Evolutionary conservation across 2,888 invertebrate genomes (phyloP).

Genomic region (Anthoptus insignis): DNA sequence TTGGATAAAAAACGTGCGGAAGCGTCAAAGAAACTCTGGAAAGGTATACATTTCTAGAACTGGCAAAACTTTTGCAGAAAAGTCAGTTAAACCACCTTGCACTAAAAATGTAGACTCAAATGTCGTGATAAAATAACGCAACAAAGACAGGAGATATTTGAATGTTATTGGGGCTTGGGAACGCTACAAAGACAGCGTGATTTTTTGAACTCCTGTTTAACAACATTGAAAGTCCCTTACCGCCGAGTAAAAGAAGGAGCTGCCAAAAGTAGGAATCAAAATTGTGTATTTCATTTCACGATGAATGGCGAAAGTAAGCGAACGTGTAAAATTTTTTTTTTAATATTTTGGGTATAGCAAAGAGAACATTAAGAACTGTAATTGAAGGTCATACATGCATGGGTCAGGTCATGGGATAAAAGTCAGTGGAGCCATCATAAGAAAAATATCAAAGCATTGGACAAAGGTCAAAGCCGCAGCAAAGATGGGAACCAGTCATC

Average conservation of each 20-base stretch:
- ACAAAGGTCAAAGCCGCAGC: conserved; percentile 24
- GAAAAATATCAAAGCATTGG: too few species aligned
- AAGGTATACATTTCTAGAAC: neutral
- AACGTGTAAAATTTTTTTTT: conserved; percentile 41
- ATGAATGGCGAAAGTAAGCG: conserved; percentile 1
- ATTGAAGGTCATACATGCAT: too few species aligned
- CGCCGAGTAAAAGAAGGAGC: conserved; percentile 2
- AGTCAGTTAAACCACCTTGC: conserved; percentile 10
- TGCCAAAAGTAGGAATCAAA: conserved; percentile 4
- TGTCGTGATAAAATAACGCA: conserved; percentile 30
- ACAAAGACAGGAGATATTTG: conserved; percentile 41
- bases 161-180: conserved; percentile 40
- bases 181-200: conserved; percentile 32
- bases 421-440: too few species aligned
- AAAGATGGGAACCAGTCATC: conserved; percentile 30
- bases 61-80: neutral
- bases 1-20: conserved; percentile 5
- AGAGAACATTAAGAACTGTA: too few species aligned
- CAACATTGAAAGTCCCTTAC: conserved; percentile 2
- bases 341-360: too few species aligned
- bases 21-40: neutral
- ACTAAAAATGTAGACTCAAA: neutral
- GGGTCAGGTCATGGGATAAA: too few species aligned
- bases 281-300: neutral
- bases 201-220: conserved; percentile 13